Base-by-base conservation (phyloP, 2,888 invertebrate species). In the Galerucella calmariensis region DNA sequence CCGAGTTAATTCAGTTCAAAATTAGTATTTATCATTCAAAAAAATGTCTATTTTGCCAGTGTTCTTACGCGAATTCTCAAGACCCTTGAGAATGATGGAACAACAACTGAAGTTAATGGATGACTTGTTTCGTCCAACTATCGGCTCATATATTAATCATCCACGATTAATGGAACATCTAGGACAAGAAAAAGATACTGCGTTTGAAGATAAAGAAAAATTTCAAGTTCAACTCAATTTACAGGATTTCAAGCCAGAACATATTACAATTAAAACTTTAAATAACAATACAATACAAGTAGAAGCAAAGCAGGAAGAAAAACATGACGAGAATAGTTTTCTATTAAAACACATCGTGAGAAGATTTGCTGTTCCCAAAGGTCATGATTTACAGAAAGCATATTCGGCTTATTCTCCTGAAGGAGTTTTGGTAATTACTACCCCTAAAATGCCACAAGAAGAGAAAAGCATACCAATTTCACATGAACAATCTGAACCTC, bases 291-390 rank as follows among this genome's bases (percentile, higher is more conserved):
- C 90, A 73, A 90, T 95, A 24, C 90, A 92, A 73, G 90, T 94
- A 24, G 94, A 95, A 85, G 95, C 93, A 0, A 94, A 92, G 84
- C 95, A 94, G 83, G 94, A 94, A 82, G 92, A 95, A 78, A 92
- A 92, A 80, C 90, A 91, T 53, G 94, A 94, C n/a, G 92, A 93
- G 80, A 69, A 77, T 24, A 95, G 95, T 0, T 92, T 91, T 85
- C 92, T 94, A 35, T 92, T 92, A 58, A 90, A 94, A 72, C 94
- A 95, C 78, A 94, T 95, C 81, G 91, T 93, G 75, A 90, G 95
- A 66, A 90, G 93, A 75, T 96, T 95, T 84, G 85, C 92, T 66
- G 85, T 96, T 68, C 95, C 96, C 0, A 91, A 93, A 81, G 94
- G 92, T 0, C 94, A 93, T 73, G 93, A 95, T 74, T 90, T 94